Evolutionary conservation across 2,888 invertebrate genomes (phyloP).

Genomic region (Eurytoma adleriae): DNA sequence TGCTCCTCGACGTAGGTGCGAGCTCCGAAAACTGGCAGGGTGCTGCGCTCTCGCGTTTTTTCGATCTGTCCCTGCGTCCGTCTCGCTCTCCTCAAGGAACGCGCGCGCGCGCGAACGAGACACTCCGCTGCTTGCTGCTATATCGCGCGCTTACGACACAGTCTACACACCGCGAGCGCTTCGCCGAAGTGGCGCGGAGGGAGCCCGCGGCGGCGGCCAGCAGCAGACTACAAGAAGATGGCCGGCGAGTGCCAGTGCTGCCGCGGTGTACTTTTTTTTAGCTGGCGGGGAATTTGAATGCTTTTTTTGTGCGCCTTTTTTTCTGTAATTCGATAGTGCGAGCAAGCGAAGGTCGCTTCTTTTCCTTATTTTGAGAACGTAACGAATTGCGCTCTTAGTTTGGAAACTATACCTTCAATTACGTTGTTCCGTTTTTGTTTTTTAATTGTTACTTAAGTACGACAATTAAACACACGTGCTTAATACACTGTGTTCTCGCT

Average conservation of each 20-base stretch:
- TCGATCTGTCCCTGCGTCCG: neutral
- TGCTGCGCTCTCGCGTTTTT: constrained; percentile 29
- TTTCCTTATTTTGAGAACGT: too few relatives aligned
- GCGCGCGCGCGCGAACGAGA: neutral
- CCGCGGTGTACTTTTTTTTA: neutral
- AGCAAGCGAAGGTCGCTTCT: too few relatives aligned
- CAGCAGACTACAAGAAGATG: constrained; percentile 57
- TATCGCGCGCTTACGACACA: too few relatives aligned
- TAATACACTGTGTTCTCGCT: too few relatives aligned
- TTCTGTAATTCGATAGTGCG: neutral
- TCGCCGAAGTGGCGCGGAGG: neutral
- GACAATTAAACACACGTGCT: too few relatives aligned
- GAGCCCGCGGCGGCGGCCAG: constrained; percentile 14
- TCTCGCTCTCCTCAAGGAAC: neutral
- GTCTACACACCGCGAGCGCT: neutral
- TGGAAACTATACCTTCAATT: too few relatives aligned
- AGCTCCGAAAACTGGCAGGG: constrained; percentile 19
- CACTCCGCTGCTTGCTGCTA: neutral
- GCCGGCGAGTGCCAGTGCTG: constrained; percentile 21
- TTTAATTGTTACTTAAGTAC: too few relatives aligned
- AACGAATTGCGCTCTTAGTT: too few relatives aligned
- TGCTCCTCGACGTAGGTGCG: neutral
- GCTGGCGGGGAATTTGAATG: constrained; percentile 15
- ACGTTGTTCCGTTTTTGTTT: too few relatives aligned
- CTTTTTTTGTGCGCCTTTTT: neutral